phyloP scores from a whole-genome alignment of 1,140 invertebrate species.

The Lasioglossum baleicum region DNA sequence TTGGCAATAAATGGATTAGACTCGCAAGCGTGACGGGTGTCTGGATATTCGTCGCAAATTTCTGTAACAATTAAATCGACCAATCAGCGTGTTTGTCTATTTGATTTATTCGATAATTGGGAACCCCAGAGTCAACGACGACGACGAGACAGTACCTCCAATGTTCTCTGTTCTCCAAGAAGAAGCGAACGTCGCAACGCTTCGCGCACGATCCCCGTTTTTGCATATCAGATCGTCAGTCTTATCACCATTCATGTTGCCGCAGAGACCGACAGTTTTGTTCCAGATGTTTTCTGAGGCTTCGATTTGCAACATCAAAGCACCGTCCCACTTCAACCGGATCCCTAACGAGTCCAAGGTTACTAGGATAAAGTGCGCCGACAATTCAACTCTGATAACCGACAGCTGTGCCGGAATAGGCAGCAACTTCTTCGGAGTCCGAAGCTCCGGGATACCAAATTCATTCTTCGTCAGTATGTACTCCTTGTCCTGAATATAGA shows the following conservation, averaged over 20 bases:
- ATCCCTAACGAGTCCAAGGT: conserved; percentile 85
- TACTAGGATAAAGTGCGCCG: conserved; percentile 85
- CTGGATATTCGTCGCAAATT: conserved; percentile 82
- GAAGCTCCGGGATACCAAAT: conserved; percentile 50
- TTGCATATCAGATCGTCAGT: conserved; percentile 86
- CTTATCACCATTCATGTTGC: conserved; percentile 85
- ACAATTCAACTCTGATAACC: conserved; percentile 85
- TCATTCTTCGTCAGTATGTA: conserved; percentile 80
- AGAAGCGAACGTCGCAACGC: conserved; percentile 81
- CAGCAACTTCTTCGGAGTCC: conserved; percentile 65
- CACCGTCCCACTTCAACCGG: conserved; percentile 87
- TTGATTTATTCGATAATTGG: not conserved
- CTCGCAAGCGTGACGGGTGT: conserved; percentile 79
- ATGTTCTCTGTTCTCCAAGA: conserved; percentile 85
- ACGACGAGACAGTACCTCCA: conserved; percentile 79
- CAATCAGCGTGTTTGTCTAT: not conserved
- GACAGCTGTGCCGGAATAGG: conserved; percentile 85
- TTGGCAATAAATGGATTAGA: conserved; percentile 68
- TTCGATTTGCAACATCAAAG: conserved; percentile 81
- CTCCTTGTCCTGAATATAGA: conserved; percentile 86
- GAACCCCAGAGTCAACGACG: too few species aligned
- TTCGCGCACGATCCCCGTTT: conserved; percentile 79
- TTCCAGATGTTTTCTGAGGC: conserved; percentile 87
- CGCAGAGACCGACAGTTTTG: conserved; percentile 90
- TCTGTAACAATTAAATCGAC: conserved; percentile 78